Conservation (phyloP, 2,888 invertebrate species). For the Plusia festucae region DNA sequence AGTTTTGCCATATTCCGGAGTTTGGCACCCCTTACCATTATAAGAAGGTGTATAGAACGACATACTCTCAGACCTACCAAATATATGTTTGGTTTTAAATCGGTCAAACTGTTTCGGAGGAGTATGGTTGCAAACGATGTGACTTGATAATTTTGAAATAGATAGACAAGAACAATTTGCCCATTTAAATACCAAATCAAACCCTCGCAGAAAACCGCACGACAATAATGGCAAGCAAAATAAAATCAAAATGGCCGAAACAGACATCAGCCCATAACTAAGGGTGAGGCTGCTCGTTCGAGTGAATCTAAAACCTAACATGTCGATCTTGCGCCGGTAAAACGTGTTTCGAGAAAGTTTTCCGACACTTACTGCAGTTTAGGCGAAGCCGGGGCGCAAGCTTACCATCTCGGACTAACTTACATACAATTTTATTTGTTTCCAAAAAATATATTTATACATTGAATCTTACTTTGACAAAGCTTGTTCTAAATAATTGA, state of each 20-base stretch:
- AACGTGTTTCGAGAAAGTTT: constrained; percentile 80
- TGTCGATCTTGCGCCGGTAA: constrained; percentile 75
- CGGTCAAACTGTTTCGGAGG: too few species aligned
- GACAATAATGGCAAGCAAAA: constrained; percentile 59
- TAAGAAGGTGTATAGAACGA: too few species aligned
- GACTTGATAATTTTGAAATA: too few species aligned
- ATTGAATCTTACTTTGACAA: constrained; percentile 32
- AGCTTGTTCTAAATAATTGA: constrained; percentile 36
- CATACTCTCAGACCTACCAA: too few species aligned
- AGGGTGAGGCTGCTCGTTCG: constrained; percentile 64
- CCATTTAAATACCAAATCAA: neutral
- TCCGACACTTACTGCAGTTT: constrained; percentile 81
- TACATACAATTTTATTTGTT: constrained; percentile 33
- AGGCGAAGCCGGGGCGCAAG: constrained; percentile 42
- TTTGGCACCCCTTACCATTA: too few species aligned
- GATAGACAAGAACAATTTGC: too few species aligned
- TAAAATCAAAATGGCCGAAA: constrained; percentile 68
- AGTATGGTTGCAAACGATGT: too few species aligned
- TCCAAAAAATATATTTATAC: constrained; percentile 28
- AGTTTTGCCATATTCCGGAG: too few species aligned
- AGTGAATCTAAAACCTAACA: constrained; percentile 79
- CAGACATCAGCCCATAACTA: constrained; percentile 73
- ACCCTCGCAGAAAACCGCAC: constrained; percentile 20
- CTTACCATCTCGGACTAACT: constrained; percentile 35
- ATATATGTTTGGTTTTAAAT: too few species aligned